Base-by-base conservation (phyloP, 1,140 invertebrate genomes). In the Whitmania pigra region DNA sequence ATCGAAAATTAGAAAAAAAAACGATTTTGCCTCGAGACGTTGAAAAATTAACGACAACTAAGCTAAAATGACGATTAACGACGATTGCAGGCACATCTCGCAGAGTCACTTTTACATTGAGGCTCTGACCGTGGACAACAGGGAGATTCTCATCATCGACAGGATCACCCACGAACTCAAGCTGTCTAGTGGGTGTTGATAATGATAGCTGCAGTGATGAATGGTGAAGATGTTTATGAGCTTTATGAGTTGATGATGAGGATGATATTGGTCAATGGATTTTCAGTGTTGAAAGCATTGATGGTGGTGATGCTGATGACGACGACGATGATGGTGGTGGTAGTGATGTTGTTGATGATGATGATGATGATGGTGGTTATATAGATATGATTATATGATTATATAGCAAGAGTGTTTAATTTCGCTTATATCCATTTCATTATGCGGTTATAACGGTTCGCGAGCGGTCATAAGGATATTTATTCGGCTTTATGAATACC, bases 61-160 rank as follows among this genome's bases (percentile, higher is more conserved):
- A n/a, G n/a, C 13, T 43, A 43, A 43, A 43, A 43, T 43, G 40
- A 60, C n/a, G n/a, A 6, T 36, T 36, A 36, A 36, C 31, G 31
- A 36, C 31, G 6, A 1, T 63, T 84, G 67, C 74, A 89, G 88
- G 75, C 78, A 89, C 76, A 85, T 86, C 55, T 88, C 88, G n/a
- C 84, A 86, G 31, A 88, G 89, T 73, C 88, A 87, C 77, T 89
- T 89, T 80, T 87, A 87, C 74, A 82, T 90, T 49, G 88, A 89
- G 80, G 87, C 89, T 1, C 83, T 84, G 76, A 83, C 84, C 5
- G 80, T 82, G 74, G 76, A 73, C 55, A 74, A 73, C 55, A 76
- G 83, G 75, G 86, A 88, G 76, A 77, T 90, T 49, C 80, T 91
- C 53, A 83, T 89, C 49, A 88, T 91, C 73, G 89, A 90, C 78